Percentiles rank a stretch among this genome's conserved stretches.
Conservation (phyloP, 2,797 vertebrate species). For the Chromobotia macracanthus region DNA sequence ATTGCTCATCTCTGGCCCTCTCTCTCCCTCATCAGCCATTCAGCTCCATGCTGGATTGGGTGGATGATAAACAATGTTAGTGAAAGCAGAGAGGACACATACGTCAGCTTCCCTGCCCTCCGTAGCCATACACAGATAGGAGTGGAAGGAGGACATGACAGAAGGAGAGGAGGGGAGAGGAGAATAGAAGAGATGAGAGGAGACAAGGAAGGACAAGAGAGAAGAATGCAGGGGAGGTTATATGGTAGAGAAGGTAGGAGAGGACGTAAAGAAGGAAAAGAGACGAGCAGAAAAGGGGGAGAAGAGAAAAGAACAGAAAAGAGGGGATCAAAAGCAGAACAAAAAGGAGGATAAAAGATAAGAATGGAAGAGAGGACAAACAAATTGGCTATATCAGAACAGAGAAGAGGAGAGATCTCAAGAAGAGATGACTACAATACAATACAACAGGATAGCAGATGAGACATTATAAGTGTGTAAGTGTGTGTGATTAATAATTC, state of each 20-base stretch:
- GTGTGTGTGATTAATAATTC: conserved; percentile 5
- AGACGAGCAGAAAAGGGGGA: too few relatives aligned
- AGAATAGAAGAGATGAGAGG: not conserved
- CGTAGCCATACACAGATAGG: not conserved
- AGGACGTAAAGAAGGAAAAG: not conserved
- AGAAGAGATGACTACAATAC: too few relatives aligned
- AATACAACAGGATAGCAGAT: not conserved
- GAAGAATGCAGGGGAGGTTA: not conserved
- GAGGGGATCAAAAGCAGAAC: not conserved
- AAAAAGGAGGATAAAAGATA: not conserved
- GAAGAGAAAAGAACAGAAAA: too few relatives aligned
- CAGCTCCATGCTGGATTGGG: conserved; percentile 47
- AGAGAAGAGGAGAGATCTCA: too few relatives aligned
- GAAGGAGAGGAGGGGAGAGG: not conserved
- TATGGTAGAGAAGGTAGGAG: not conserved
- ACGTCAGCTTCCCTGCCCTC: conserved; percentile 29
- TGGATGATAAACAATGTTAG: conserved; percentile 56
- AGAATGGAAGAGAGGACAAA: too few relatives aligned
- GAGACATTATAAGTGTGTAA: not conserved
- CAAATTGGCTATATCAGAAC: too few relatives aligned
- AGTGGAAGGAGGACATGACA: conserved; percentile 4
- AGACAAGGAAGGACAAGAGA: not conserved
- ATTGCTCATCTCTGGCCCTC: conserved; percentile 21
- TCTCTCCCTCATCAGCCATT: conserved; percentile 53
- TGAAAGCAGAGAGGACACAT: conserved; percentile 27